These are phyloP conservation scores for Rhyacophila brunnea DNA, from an alignment of 1,140 invertebrate genomes.

Conservation along the genomic window DNA sequence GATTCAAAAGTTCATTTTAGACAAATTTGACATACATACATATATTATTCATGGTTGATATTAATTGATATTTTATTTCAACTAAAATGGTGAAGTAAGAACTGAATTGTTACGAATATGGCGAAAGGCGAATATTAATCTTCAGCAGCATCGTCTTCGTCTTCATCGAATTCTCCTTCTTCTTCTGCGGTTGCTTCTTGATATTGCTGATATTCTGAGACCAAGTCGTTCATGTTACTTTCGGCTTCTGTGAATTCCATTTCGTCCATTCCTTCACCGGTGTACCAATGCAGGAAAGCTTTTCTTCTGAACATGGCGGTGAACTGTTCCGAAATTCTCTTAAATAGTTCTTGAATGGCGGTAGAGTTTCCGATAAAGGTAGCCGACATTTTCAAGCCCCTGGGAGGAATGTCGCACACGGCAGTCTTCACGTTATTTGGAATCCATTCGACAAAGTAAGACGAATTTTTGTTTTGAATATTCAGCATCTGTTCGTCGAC, in stretches of 20 bases:
- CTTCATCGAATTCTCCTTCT: constrained; percentile 52
- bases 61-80: no score
- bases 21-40: no score
- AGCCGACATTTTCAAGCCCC: constrained; percentile 84
- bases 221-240: constrained; percentile 66
- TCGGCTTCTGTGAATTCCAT: constrained; percentile 73
- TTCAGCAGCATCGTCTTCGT: constrained; percentile 3
- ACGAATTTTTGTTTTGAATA: constrained; percentile 69
- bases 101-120: no score
- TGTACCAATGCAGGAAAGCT: constrained; percentile 80
- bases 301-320: constrained; percentile 89
- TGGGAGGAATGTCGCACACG: constrained; percentile 84
- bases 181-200: constrained; percentile 69
- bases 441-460: constrained; percentile 88
- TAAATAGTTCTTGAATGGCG: constrained; percentile 82
- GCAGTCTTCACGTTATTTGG: constrained; percentile 83
- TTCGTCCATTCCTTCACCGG: constrained; percentile 77
- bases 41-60: no score
- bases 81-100: no score
- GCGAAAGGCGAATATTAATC: background rate
- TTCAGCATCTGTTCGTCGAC: constrained; percentile 63
- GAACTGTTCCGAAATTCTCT: constrained; percentile 82
- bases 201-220: constrained; percentile 85
- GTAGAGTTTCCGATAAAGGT: constrained; percentile 87
- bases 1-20: no score